Percentiles rank a stretch among this genome's conserved stretches.
These are phyloP conservation scores for Acrocephalus arundinaceus DNA, from an alignment of 2,113 vertebrate species.

Conservation along the genomic window DNA sequence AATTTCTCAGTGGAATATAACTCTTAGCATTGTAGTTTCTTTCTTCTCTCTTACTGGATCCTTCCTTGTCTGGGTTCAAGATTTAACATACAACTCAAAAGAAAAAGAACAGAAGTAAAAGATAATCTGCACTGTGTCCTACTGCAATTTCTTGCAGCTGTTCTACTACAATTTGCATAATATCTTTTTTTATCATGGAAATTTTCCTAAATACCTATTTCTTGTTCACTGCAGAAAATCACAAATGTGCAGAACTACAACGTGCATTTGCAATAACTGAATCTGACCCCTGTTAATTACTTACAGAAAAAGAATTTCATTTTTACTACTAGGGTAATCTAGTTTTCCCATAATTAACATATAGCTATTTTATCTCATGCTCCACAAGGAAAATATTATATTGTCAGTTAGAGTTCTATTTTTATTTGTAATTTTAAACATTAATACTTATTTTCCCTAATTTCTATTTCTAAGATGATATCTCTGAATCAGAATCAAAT, in stretches of 20 bases:
- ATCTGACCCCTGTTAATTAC: neutral
- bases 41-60: neutral
- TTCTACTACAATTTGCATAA: neutral
- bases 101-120: neutral
- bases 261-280: neutral
- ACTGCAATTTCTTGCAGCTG: neutral
- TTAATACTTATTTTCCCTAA: neutral
- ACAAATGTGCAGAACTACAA: neutral
- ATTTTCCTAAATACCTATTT: neutral
- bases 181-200: neutral
- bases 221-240: neutral
- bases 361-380: neutral
- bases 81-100: neutral
- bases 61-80: neutral
- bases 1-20: neutral
- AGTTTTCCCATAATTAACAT: neutral
- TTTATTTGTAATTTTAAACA: neutral
- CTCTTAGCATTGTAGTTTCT: neutral
- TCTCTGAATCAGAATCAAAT: neutral
- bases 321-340: neutral
- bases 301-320: neutral
- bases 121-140: neutral
- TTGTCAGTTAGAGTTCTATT: neutral
- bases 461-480: neutral
- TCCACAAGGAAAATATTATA: neutral